Percentiles rank a stretch among this genome's conserved stretches.
Evolutionary conservation across 2,888 invertebrate species (phyloP).

Genomic region (Phaonia tiefii): DNA sequence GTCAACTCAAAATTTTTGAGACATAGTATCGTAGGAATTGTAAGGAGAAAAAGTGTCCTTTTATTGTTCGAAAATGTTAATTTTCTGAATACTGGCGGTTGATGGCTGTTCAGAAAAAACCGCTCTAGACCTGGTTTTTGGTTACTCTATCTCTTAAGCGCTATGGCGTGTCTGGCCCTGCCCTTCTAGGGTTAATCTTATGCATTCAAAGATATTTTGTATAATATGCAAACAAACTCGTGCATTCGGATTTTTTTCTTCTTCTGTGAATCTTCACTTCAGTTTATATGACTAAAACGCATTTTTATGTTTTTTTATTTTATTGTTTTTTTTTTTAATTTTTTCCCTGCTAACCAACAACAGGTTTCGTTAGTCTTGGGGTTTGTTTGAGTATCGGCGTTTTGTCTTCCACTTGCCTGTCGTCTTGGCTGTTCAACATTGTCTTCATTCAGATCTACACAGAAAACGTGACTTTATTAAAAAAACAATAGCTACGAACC

Average conservation of each 20-base stretch:
- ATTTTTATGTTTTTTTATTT: background rate
- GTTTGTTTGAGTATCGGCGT: conserved; percentile 6
- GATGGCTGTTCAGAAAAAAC: no score
- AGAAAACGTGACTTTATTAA: conserved; percentile 53
- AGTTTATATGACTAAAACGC: conserved; percentile 12
- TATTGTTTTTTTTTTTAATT: background rate
- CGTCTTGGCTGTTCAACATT: conserved; percentile 17
- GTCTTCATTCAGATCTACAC: conserved; percentile 46
- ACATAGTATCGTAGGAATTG: no score
- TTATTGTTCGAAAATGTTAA: no score
- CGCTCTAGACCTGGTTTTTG: no score
- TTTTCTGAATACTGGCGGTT: no score
- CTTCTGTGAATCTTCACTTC: background rate
- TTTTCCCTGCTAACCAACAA: conserved; percentile 4
- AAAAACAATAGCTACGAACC: conserved; percentile 10
- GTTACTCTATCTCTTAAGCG: no score
- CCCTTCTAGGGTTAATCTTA: no score
- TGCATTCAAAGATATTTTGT: no score
- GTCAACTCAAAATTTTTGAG: no score
- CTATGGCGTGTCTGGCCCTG: no score
- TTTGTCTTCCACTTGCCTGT: background rate
- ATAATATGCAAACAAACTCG: no score
- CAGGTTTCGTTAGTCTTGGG: conserved; percentile 35
- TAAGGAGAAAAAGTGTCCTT: no score
- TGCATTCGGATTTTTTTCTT: background rate